Percentiles rank a stretch among this genome's conserved stretches.
These are phyloP conservation scores for Glaucomys volans DNA, from an alignment of 2,113 vertebrate species.

Conservation along the genomic window DNA sequence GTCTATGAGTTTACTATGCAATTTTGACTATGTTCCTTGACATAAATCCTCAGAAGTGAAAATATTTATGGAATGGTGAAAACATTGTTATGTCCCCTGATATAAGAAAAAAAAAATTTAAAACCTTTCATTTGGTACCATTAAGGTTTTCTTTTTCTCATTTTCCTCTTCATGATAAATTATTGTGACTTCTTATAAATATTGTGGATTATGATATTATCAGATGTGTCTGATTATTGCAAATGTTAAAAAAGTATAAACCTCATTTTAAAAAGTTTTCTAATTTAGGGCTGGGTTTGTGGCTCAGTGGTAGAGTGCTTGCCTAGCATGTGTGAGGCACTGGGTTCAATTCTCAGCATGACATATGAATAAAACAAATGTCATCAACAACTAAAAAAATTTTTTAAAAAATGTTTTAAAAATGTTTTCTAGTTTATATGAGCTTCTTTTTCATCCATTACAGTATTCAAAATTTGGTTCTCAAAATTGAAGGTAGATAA, in stretches of 20 bases:
- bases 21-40: neutral
- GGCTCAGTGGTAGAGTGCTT: no score
- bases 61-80: neutral
- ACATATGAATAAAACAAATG: no score
- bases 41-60: neutral
- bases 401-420: neutral
- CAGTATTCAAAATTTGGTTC: neutral
- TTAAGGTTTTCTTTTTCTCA: neutral
- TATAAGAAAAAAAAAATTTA: neutral
- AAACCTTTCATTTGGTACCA: neutral
- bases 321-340: no score
- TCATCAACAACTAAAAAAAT: no score
- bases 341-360: no score
- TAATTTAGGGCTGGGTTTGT: neutral
- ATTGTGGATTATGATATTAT: neutral
- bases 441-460: neutral
- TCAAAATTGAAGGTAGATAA: constrained; percentile 24
- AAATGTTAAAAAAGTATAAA: neutral
- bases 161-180: neutral
- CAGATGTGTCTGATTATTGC: neutral
- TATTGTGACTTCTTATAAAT: neutral
- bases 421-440: neutral
- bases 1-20: neutral
- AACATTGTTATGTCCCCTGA: neutral
- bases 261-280: neutral